Conservation (phyloP, 2,888 invertebrate genomes). For the Ischnura elegans region DNA sequence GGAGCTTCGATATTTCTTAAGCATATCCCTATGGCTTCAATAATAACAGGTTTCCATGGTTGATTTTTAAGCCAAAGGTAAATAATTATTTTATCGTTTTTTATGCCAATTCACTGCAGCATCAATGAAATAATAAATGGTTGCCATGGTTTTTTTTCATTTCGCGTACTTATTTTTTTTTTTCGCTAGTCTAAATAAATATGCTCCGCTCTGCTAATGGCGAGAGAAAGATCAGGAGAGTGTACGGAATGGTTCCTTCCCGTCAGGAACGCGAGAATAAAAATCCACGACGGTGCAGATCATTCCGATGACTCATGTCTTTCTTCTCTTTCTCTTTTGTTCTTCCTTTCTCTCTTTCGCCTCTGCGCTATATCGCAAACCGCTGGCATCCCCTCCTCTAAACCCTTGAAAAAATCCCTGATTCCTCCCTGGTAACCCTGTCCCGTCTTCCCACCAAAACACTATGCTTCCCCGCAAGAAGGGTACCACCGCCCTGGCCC, state of each 20-base stretch:
- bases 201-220: neutral
- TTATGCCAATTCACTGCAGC: no score
- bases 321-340: neutral
- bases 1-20: no score
- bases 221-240: neutral
- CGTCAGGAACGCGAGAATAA: neutral
- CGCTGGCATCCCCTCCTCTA: constrained; percentile 3
- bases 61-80: no score
- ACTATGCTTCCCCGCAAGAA: neutral
- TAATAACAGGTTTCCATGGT: neutral
- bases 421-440: neutral
- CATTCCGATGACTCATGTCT: neutral
- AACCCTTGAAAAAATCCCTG: neutral
- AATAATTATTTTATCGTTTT: no score
- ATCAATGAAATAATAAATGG: neutral
- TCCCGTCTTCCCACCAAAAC: neutral
- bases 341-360: neutral
- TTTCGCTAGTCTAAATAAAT: neutral
- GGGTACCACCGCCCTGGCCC: constrained; percentile 15
- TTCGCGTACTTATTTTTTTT: neutral
- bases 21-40: neutral
- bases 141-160: neutral
- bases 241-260: neutral
- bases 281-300: neutral
- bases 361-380: constrained; percentile 30